Evolutionary conservation across 2,888 invertebrate species (phyloP), one percentile per base, ranked within the genome.

Genomic region (Lithosia quadra): DNA sequence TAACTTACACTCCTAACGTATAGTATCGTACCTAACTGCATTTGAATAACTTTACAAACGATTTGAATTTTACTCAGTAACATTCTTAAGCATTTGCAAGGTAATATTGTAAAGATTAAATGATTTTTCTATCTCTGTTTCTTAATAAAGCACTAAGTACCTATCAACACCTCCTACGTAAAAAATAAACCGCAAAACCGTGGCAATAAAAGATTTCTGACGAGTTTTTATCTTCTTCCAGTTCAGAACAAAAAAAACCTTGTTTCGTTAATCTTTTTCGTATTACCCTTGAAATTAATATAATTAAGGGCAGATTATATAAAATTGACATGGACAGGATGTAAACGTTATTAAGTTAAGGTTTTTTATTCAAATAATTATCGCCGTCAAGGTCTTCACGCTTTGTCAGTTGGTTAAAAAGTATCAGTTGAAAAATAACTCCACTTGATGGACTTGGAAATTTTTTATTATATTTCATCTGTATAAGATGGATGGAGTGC

Each of bases 261-360:
- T n/a, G 11, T 28, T 28, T 49, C 39, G 22, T 43, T 15, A 43
- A 10, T 61, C 39, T 21, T 39, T 39, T 21, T 24, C 18, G 18
- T 18, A 39, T 39, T 39, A 39, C 21, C 39, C 22, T 43, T 13
- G 21, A 36, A 60, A 9, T 21, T 36, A 36, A 1, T 39, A 36
- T 36, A 18, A 56, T 24, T 56, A 56, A 56, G 56, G 56, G 56
- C 56, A 56, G 56, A 56, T 56, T 56, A 56, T 56, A 24, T 15
- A 24, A 22, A 56, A 24, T 56, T 56, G 24, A 56, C 56, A 56
- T 24, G 24, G 13, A 58, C 58, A 33, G 58, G 58, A 34, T 58
- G 58, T 56, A 13, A 56, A 56, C 24, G 15, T 22, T 56, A 22
- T 56, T 22, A 24, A 56, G 56, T 56, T 56, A 33, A 57, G 7